These are phyloP conservation scores for Notamacropus eugenii DNA, from an alignment of 2,797 vertebrate genomes.

Conservation along the genomic window DNA sequence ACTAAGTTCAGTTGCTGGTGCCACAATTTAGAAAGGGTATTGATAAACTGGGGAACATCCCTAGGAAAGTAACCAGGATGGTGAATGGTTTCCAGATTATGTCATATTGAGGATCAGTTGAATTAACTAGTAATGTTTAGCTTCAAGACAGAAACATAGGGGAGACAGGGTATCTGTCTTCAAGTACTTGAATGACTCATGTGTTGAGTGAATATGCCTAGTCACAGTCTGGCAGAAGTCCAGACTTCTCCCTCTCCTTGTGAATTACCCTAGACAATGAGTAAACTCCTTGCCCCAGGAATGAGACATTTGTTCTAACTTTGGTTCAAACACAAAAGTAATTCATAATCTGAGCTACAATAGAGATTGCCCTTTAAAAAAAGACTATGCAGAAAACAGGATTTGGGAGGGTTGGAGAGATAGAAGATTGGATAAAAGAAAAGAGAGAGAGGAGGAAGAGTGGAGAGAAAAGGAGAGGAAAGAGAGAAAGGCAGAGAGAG, in stretches of 20 bases:
- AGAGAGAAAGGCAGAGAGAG: fast-evolving
- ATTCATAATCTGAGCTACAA: neutral
- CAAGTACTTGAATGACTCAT: neutral
- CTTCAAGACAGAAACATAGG: neutral
- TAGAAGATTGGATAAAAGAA: neutral
- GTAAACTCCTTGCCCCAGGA: neutral
- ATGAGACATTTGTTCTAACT: neutral
- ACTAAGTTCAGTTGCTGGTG: neutral
- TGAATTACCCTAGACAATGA: neutral
- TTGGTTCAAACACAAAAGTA: neutral
- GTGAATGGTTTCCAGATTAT: neutral
- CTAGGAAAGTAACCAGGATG: neutral
- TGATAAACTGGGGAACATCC: neutral
- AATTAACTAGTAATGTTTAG: neutral
- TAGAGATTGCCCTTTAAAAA: neutral
- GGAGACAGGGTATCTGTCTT: neutral
- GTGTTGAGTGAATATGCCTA: neutral
- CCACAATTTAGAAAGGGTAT: neutral
- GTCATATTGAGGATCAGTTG: neutral
- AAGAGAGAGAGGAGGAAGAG: neutral
- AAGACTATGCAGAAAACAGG: neutral
- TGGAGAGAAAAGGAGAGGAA: neutral
- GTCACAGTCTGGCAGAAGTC: neutral
- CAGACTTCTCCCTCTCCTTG: neutral
- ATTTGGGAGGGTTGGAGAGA: neutral